phyloP scores from a whole-genome alignment of 2,888 invertebrate genomes.

The Argynnis bischoffii region DNA sequence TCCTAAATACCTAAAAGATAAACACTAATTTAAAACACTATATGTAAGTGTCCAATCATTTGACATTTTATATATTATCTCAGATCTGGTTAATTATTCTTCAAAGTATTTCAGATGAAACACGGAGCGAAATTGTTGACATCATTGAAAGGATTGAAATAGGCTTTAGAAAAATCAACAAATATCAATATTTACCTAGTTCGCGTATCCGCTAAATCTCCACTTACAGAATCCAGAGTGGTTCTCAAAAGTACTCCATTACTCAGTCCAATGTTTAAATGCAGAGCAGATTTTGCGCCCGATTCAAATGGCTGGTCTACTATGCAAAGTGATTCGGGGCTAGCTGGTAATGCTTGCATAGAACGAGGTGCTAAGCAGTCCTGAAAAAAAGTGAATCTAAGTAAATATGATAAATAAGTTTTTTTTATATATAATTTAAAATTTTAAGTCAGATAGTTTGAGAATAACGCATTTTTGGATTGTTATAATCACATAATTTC shows the following conservation, averaged over 20 bases:
- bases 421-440: not conserved
- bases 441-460: constrained; percentile 56
- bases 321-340: constrained; percentile 97
- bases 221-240: constrained; percentile 96
- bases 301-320: constrained; percentile 90
- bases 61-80: constrained; percentile 42
- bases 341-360: constrained; percentile 97
- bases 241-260: constrained; percentile 97
- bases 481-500: constrained; percentile 75
- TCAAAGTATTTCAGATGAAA: constrained; percentile 84
- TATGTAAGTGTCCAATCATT: not conserved
- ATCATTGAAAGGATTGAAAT: constrained; percentile 57
- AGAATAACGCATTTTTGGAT: constrained; percentile 80
- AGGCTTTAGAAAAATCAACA: not conserved
- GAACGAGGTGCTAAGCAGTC: constrained; percentile 97
- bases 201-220: constrained; percentile 97
- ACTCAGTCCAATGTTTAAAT: constrained; percentile 98
- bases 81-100: constrained; percentile 79
- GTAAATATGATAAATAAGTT: constrained; percentile 7
- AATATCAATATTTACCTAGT: constrained; percentile 83
- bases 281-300: constrained; percentile 88
- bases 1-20: constrained; percentile 88
- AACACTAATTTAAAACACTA: constrained; percentile 11
- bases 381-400: constrained; percentile 58
- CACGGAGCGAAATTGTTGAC: constrained; percentile 79